These are phyloP conservation scores for Zhuqinia jingwanae DNA, from an alignment of 2,888 invertebrate species.

Conservation along the genomic window DNA sequence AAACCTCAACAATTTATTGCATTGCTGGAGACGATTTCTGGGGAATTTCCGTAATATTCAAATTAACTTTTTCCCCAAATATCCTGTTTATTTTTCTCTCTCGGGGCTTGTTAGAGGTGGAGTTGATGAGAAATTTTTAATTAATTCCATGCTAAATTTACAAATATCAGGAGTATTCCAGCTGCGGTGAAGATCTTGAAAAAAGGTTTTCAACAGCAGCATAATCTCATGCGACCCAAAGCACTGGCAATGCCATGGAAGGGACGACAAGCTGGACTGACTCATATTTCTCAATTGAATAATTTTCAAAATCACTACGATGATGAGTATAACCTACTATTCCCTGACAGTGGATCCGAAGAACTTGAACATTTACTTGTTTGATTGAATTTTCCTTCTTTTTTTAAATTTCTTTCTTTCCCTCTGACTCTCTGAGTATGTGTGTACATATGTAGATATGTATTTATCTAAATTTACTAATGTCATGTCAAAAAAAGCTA, in stretches of 20 bases:
- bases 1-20: no score
- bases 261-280: constrained; percentile 40
- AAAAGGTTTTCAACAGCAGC: constrained; percentile 43
- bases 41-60: no score
- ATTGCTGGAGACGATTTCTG: no score
- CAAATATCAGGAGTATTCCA: constrained; percentile 62
- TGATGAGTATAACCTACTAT: constrained; percentile 50
- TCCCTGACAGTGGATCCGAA: constrained; percentile 61
- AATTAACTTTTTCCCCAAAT: no score
- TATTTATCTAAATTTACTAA: no score
- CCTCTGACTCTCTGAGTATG: no score
- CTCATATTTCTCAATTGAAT: not conserved
- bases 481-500: no score
- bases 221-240: constrained; percentile 47
- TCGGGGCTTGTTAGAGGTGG: no score
- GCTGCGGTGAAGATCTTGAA: constrained; percentile 40
- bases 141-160: not conserved
- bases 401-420: not conserved
- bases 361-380: constrained; percentile 59
- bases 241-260: constrained; percentile 41
- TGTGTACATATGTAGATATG: no score
- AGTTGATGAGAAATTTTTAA: not conserved
- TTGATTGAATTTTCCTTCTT: not conserved
- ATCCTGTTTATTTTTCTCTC: no score
- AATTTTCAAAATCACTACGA: constrained; percentile 3